Evolutionary conservation across 2,888 invertebrate genomes (phyloP).

Genomic region (Limnephilus auricula): DNA sequence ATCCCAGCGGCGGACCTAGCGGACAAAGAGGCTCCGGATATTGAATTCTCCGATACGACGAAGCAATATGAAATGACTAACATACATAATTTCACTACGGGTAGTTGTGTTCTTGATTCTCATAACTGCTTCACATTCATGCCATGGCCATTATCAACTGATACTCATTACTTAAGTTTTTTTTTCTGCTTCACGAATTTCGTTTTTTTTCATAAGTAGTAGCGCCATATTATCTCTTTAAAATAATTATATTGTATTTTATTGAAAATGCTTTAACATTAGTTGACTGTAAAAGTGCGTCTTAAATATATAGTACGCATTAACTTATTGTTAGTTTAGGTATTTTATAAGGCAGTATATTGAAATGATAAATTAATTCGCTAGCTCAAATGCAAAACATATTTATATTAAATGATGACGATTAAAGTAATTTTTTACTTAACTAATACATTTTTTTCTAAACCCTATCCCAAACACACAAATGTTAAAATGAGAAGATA

Average conservation of each 20-base stretch:
- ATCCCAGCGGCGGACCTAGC: conserved; percentile 71
- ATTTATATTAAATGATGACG: background rate
- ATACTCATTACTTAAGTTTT: conserved; percentile 60
- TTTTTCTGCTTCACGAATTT: conserved; percentile 23
- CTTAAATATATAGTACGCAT: background rate
- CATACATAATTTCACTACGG: conserved; percentile 44
- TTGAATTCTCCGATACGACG: conserved; percentile 67
- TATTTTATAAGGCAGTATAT: background rate
- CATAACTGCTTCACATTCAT: conserved; percentile 23
- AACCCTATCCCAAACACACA: background rate
- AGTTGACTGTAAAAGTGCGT: conserved; percentile 7
- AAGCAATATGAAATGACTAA: conserved; percentile 7
- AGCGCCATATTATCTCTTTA: conserved; percentile 17
- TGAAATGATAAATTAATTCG: conserved; percentile 2
- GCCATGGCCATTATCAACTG: conserved; percentile 50
- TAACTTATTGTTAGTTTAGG: background rate
- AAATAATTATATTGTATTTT: background rate
- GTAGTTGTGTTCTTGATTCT: conserved; percentile 38
- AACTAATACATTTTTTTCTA: background rate
- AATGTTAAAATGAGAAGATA: background rate
- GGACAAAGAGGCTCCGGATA: conserved; percentile 75
- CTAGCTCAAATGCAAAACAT: background rate
- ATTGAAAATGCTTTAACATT: background rate
- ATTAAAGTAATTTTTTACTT: background rate
- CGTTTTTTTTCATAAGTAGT: background rate